These are phyloP conservation scores for Apocrypta bakeri DNA, from an alignment of 1,140 invertebrate species.

Conservation along the genomic window DNA sequence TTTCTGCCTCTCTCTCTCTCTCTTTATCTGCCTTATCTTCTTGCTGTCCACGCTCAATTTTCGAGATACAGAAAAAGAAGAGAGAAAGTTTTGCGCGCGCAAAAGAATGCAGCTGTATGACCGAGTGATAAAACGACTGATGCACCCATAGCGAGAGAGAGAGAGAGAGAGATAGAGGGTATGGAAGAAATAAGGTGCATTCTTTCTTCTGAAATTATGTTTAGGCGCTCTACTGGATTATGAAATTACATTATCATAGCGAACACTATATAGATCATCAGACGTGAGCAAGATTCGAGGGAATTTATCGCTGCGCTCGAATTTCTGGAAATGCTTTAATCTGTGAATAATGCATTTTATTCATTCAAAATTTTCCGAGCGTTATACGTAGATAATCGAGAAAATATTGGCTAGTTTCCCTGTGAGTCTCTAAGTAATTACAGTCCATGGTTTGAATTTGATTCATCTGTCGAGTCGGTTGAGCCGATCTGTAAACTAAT, in stretches of 20 bases:
- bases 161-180: not conserved
- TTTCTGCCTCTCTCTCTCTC: slow-evolving; percentile 13
- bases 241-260: slow-evolving; percentile 57
- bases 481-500: not conserved
- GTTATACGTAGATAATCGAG: not conserved
- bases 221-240: not conserved
- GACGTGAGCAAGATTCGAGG: not conserved
- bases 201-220: slow-evolving; percentile 35
- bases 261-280: slow-evolving; percentile 29
- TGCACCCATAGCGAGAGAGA: not conserved
- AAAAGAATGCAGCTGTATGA: not conserved
- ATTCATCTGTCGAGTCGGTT: not conserved
- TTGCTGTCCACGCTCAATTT: not conserved
- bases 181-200: slow-evolving; percentile 28
- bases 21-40: not conserved
- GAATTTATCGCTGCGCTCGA: slow-evolving; percentile 7
- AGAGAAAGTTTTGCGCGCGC: slow-evolving; percentile 11
- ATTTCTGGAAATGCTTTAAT: not conserved
- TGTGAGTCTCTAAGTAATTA: not conserved
- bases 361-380: not conserved
- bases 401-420: not conserved
- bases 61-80: not conserved
- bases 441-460: not conserved
- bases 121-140: slow-evolving; percentile 14
- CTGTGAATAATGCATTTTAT: slow-evolving; percentile 12